A percentile compares a stretch with the other conserved stretches of the same genome.
phyloP scores from a whole-genome alignment of 1,140 invertebrate genomes.

The Neodiprion pinetum region DNA sequence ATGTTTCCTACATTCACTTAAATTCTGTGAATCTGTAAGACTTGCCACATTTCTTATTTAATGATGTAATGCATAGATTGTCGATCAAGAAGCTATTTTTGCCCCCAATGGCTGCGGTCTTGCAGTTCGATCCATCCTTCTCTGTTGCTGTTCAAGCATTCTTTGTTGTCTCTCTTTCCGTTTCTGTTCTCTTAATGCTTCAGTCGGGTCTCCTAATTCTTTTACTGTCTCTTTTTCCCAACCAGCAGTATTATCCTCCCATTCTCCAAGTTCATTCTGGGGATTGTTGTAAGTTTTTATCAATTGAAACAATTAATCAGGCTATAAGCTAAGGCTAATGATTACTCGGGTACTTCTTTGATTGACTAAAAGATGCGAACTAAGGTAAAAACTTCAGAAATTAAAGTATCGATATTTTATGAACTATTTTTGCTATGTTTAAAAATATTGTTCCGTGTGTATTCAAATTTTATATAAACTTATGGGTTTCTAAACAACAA shows the following conservation, averaged over 20 bases:
- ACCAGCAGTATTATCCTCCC: conserved; percentile 60
- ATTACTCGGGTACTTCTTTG: background rate
- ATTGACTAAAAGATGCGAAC: conserved; percentile 3
- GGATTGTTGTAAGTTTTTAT: background rate
- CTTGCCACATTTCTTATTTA: too few relatives aligned
- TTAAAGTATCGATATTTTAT: background rate
- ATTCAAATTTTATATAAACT: too few relatives aligned
- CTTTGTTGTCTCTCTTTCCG: conserved; percentile 57
- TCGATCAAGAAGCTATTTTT: conserved; percentile 57
- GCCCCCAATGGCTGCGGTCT: conserved; percentile 55
- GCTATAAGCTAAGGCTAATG: background rate
- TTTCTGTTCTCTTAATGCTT: conserved; percentile 58
- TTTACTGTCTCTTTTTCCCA: conserved; percentile 61
- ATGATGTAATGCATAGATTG: background rate
- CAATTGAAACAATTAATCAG: conserved; percentile 32
- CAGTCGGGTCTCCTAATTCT: conserved; percentile 56
- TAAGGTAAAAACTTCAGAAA: conserved; percentile 6
- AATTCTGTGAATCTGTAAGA: too few relatives aligned
- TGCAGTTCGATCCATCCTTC: conserved; percentile 53
- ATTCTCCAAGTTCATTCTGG: conserved; percentile 56
- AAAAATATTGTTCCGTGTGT: too few relatives aligned
- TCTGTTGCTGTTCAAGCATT: conserved; percentile 60
- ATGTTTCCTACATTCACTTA: too few relatives aligned
- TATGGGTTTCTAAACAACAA: too few relatives aligned
- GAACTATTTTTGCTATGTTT: background rate